Percentiles rank a stretch among this genome's conserved stretches.
phyloP scores from a whole-genome alignment of 2,888 invertebrate genomes.

The Stenodema calcarata region DNA sequence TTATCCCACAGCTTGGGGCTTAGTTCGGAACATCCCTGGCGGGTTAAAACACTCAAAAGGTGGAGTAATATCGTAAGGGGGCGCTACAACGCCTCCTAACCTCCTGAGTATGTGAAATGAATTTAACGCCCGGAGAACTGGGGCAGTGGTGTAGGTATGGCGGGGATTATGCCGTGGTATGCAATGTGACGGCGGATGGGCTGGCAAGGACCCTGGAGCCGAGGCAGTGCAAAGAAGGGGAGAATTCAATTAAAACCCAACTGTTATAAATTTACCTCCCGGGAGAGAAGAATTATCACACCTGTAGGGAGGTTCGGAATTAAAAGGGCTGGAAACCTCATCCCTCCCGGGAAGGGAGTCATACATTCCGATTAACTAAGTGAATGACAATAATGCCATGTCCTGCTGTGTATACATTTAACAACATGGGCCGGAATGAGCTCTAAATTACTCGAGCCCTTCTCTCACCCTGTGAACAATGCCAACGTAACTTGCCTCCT shows the following conservation, averaged over 20 bases:
- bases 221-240: neutral
- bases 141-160: neutral
- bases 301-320: slow-evolving; percentile 12
- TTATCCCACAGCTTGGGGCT: neutral
- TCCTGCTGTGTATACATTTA: neutral
- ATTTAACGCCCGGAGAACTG: neutral
- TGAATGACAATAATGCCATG: slow-evolving; percentile 13
- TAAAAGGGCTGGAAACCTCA: neutral
- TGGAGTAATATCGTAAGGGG: neutral
- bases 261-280: slow-evolving; percentile 29
- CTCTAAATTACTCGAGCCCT: neutral
- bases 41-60: neutral
- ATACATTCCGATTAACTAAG: slow-evolving; percentile 35
- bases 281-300: slow-evolving; percentile 26
- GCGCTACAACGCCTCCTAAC: neutral
- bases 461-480: neutral
- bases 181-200: neutral
- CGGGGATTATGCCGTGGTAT: slow-evolving; percentile 20
- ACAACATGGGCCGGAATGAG: neutral
- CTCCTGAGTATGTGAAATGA: neutral
- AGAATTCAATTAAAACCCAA: slow-evolving; percentile 30
- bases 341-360: neutral
- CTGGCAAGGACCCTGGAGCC: neutral
- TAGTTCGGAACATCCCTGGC: neutral
- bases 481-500: no score